phyloP scores from a whole-genome alignment of 2,113 vertebrate genomes.

The Burhinus bistriatus region DNA sequence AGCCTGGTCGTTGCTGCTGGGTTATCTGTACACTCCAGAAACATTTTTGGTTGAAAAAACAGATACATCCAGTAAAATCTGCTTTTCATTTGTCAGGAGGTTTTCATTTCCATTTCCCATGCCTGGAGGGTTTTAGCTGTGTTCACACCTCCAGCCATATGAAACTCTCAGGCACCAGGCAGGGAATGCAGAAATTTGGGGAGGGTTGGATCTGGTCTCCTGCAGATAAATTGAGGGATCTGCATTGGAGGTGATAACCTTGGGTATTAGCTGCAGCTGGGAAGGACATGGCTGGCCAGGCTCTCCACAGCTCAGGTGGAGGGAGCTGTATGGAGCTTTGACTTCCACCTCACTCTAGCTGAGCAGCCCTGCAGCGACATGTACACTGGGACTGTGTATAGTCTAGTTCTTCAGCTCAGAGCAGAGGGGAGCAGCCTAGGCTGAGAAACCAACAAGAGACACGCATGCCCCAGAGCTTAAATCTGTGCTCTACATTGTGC shows the following conservation, averaged over 20 bases:
- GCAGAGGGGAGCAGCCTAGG: not conserved
- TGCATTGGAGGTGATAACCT: not conserved
- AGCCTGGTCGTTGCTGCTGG: not conserved
- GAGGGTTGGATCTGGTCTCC: not conserved
- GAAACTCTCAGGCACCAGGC: not conserved
- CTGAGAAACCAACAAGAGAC: not conserved
- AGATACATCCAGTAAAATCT: not conserved
- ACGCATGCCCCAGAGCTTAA: not conserved
- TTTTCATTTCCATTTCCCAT: not conserved
- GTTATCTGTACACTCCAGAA: not conserved
- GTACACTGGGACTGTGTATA: not conserved
- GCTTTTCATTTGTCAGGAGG: not conserved
- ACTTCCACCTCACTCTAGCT: not conserved
- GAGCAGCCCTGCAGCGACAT: not conserved
- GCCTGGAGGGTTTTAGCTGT: not conserved
- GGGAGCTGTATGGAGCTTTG: not conserved
- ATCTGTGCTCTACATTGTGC: not conserved
- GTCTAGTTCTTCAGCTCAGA: not conserved
- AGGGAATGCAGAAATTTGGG: not conserved
- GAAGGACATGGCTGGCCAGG: not conserved
- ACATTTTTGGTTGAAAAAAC: not conserved
- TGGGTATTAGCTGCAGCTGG: not conserved
- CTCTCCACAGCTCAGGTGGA: not conserved
- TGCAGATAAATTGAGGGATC: not conserved
- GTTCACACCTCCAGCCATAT: not conserved